These are phyloP conservation scores for Diarsia rubi DNA, from an alignment of 2,888 invertebrate species.

Conservation along the genomic window DNA sequence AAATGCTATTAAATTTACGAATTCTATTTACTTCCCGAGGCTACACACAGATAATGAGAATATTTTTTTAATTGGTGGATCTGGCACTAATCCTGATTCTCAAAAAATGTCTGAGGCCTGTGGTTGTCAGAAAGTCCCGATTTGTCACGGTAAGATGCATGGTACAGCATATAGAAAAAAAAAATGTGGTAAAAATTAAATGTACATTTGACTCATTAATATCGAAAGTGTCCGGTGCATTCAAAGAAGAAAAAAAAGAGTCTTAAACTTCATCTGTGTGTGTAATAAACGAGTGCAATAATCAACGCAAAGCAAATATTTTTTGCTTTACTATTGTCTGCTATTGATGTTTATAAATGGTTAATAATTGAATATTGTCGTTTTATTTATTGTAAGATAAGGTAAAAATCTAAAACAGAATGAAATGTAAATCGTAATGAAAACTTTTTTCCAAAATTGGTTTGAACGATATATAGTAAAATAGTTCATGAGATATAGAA, in stretches of 20 bases:
- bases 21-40: constrained; percentile 70
- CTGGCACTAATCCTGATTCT: neutral
- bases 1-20: constrained; percentile 65
- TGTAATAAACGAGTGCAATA: neutral
- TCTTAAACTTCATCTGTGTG: constrained; percentile 16
- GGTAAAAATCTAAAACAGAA: no score
- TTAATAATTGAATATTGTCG: constrained; percentile 15
- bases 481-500: no score
- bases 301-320: neutral
- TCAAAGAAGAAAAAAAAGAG: constrained; percentile 64
- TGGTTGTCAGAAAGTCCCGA: constrained; percentile 82
- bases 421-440: no score
- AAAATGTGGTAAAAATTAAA: constrained; percentile 77
- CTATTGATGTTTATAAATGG: constrained; percentile 16
- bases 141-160: constrained; percentile 88
- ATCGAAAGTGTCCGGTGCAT: constrained; percentile 82
- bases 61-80: constrained; percentile 52
- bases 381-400: constrained; percentile 34
- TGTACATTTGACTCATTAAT: constrained; percentile 84
- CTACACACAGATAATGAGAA: constrained; percentile 54
- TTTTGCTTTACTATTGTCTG: constrained; percentile 14
- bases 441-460: no score
- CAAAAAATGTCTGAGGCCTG: constrained; percentile 68
- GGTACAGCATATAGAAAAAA: constrained; percentile 84
- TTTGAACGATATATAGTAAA: no score